Evolutionary conservation across 2,888 invertebrate genomes (phyloP).

Genomic region (Andrena minutula): DNA sequence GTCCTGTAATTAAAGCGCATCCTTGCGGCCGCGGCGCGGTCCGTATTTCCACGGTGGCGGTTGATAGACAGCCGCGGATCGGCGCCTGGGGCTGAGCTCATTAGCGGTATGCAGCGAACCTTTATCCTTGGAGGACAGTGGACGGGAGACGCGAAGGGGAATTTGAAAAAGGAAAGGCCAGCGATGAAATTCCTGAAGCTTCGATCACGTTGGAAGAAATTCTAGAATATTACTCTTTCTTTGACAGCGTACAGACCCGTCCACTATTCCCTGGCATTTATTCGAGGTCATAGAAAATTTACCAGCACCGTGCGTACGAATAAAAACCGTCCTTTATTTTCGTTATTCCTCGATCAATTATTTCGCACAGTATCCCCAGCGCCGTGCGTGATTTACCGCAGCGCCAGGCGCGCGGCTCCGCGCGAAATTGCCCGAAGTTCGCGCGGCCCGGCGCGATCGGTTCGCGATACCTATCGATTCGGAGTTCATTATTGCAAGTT

Average conservation of each 20-base stretch:
- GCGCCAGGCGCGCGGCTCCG: not conserved
- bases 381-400: not conserved
- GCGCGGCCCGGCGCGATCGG: not conserved
- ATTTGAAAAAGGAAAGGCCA: no score
- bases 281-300: no score
- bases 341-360: not conserved
- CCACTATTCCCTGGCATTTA: no score
- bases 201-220: no score
- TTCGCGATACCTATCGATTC: conserved; percentile 24
- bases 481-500: conserved; percentile 46
- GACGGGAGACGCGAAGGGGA: no score
- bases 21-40: conserved; percentile 3
- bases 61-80: conserved; percentile 27
- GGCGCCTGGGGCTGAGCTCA: not conserved
- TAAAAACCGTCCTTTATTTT: not conserved
- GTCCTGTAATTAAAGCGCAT: conserved; percentile 51
- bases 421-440: conserved; percentile 24
- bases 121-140: no score
- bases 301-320: no score
- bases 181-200: no score
- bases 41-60: conserved; percentile 16
- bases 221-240: no score
- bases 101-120: not conserved
- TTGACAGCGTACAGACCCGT: no score
- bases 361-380: not conserved